These are phyloP conservation scores for Cryptotis parvus DNA, from an alignment of 2,113 vertebrate species.

Conservation along the genomic window DNA sequence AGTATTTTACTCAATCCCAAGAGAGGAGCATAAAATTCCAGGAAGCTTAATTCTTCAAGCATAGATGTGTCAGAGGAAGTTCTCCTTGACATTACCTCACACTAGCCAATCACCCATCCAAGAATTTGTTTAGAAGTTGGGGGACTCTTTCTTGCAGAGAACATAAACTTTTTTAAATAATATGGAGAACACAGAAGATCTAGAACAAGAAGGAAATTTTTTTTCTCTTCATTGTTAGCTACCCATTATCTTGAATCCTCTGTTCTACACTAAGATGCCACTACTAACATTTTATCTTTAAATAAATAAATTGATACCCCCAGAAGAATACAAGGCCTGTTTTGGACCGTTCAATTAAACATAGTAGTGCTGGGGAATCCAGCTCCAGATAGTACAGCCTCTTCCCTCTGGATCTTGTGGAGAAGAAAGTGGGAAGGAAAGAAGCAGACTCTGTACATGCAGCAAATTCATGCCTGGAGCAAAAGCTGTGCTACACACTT, in stretches of 20 bases:
- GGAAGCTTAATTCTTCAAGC: neutral
- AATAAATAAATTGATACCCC: neutral
- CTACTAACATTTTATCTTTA: neutral
- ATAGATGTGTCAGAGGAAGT: neutral
- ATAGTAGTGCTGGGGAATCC: neutral
- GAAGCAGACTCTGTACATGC: neutral
- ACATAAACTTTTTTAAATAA: neutral
- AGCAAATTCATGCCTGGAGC: neutral
- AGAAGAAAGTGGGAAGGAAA: neutral
- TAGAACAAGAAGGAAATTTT: neutral
- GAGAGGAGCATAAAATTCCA: neutral
- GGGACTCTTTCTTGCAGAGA: no score
- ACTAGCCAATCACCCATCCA: neutral
- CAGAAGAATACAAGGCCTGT: neutral
- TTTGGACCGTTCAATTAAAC: neutral
- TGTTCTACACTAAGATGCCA: neutral
- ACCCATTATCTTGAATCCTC: neutral
- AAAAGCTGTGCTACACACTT: neutral
- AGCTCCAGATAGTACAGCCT: neutral
- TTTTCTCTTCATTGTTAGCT: neutral
- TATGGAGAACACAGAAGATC: neutral
- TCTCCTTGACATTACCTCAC: accelerated
- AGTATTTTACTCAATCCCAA: neutral
- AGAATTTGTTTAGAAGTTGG: neutral
- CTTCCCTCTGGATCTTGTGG: neutral